These are phyloP conservation scores for Thymelicus lineola DNA, from an alignment of 2,888 invertebrate genomes.

Conservation along the genomic window DNA sequence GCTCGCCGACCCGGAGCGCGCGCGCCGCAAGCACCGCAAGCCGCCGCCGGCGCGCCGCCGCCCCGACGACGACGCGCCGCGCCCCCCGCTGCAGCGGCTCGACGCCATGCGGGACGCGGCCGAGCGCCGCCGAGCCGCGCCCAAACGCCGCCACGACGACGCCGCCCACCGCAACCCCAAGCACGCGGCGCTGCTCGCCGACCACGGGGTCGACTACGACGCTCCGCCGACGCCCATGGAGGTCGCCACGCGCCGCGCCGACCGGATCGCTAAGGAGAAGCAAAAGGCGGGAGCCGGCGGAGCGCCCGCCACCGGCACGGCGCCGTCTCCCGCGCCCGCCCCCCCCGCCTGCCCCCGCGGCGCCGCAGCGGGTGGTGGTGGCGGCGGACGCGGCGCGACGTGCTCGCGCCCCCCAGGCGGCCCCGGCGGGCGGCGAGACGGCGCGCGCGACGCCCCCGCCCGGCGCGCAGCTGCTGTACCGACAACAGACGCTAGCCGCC, in stretches of 20 bases:
- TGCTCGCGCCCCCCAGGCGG: constrained; percentile 65
- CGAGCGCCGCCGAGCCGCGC: constrained; percentile 90
- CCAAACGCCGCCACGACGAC: constrained; percentile 90
- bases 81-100: constrained; percentile 81
- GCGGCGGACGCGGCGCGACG: constrained; percentile 74
- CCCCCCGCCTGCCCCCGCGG: constrained; percentile 61
- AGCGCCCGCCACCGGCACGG: constrained; percentile 49
- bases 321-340: constrained; percentile 58
- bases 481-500: constrained; percentile 84
- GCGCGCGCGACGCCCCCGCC: constrained; percentile 58
- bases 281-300: constrained; percentile 77
- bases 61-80: constrained; percentile 84
- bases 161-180: constrained; percentile 92
- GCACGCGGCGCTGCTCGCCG: constrained; percentile 92
- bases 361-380: constrained; percentile 52
- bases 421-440: constrained; percentile 66
- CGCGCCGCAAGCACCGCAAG: constrained; percentile 96
- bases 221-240: constrained; percentile 93
- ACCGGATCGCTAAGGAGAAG: constrained; percentile 94
- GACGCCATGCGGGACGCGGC: constrained; percentile 92
- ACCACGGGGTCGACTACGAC: constrained; percentile 94
- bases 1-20: constrained; percentile 94
- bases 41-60: constrained; percentile 88
- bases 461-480: constrained; percentile 80
- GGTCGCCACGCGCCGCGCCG: constrained; percentile 92